Evolutionary conservation across 1,140 invertebrate genomes (phyloP), one percentile per base, ranked within the genome.

Genomic region (Drosophila novamexicana): DNA sequence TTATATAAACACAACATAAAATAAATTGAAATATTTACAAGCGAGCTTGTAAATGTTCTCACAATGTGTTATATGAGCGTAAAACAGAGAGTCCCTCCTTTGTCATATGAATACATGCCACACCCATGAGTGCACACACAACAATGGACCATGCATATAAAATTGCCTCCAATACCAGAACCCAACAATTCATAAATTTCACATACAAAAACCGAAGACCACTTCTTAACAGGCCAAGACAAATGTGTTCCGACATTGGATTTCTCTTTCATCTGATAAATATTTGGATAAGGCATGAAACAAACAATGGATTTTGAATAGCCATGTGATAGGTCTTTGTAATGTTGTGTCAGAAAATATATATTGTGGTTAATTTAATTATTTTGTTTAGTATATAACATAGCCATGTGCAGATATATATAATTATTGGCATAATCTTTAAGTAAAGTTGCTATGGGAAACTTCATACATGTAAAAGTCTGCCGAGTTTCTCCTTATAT

Each of bases 11-110:
- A 71, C 44, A 77, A 69, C 80, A 86, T 86, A 83, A 88, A 86
- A 86, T 86, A 86, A 86, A 86, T 86, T 86, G 84, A 88, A 86
- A 86, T 86, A 86, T 86, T 86, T 86, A 86, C 83, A 86, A 83
- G 79, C 79, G 54, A 72, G 76, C 79, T 59, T 59, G 79, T 88
- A 88, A 86, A 88, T 86, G 82, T 88, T 88, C 82, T 79, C 83
- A 86, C 83, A 86, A 77, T 76, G 72, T 73, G 72, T 73, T 82
- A 64, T 85, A 85, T 74, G 69, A 64, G 53, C 18, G 22, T 22
- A 22, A 42, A 6, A 32, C 40, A 22, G 14, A 34, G 42, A 36
- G 34, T 10, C 12, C 16, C 63, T 67, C 54, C 14, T 67, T 68
- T 80, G 72, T 83, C 79, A 86, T 86, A 88, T 88, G 83, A 76